These are phyloP conservation scores for Vireo griseus DNA, from an alignment of 2,797 vertebrate species.

Conservation along the genomic window DNA sequence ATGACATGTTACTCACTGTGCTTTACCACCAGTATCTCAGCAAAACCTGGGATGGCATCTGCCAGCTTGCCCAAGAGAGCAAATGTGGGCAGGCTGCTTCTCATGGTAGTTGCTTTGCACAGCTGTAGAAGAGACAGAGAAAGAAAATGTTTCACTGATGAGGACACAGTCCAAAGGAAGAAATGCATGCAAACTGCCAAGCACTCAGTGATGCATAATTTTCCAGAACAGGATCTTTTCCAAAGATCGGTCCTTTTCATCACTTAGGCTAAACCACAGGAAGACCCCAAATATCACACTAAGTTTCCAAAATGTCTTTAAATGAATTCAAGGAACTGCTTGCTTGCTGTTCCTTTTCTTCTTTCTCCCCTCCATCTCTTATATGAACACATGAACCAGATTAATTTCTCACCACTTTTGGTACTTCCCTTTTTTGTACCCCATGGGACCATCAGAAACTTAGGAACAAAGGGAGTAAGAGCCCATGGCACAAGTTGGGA, in stretches of 20 bases:
- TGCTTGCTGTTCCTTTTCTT: neutral
- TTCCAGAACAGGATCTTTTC: neutral
- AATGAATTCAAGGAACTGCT: neutral
- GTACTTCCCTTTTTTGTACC: neutral
- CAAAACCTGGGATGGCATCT: constrained; percentile 79
- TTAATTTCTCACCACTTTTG: neutral
- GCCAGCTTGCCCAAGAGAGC: constrained; percentile 87
- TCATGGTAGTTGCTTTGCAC: constrained; percentile 72
- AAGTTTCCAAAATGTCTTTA: neutral
- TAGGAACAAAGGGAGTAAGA: neutral
- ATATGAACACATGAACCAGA: neutral
- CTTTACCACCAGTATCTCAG: constrained; percentile 76
- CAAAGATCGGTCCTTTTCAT: neutral
- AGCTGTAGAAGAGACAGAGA: constrained; percentile 74
- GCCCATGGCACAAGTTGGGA: neutral
- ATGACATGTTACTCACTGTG: constrained; percentile 77
- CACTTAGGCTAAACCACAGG: neutral
- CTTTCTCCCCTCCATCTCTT: neutral
- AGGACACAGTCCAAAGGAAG: neutral
- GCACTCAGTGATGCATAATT: neutral
- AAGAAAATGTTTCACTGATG: neutral
- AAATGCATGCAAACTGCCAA: neutral
- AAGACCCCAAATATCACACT: neutral
- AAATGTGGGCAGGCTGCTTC: constrained; percentile 76
- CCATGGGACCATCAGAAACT: neutral